A percentile compares a stretch with the other conserved stretches of the same genome.
Evolutionary conservation across 2,113 vertebrate species (phyloP).

Genomic region (Centropus bengalensis): DNA sequence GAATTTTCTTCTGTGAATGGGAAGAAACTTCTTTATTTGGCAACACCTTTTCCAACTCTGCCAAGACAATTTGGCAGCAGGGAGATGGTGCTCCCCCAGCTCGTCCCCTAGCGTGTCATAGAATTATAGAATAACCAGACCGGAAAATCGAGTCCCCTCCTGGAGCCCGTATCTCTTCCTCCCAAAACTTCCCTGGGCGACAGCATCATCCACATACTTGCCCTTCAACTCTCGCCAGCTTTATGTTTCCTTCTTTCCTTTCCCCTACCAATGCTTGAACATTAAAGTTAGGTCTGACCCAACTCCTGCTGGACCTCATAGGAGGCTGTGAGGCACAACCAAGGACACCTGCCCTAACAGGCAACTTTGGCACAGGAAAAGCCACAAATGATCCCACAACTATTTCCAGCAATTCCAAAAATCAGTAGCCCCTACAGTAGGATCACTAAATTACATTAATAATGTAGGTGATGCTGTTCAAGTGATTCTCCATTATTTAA

Average conservation of each 20-base stretch:
- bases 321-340: neutral
- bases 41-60: neutral
- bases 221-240: neutral
- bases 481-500: neutral
- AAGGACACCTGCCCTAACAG: neutral
- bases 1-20: neutral
- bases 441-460: neutral
- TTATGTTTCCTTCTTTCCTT: neutral
- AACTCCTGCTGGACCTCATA: neutral
- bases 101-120: neutral
- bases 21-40: neutral
- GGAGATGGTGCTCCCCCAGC: neutral
- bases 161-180: neutral
- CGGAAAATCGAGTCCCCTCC: neutral
- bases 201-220: neutral
- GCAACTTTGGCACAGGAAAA: neutral
- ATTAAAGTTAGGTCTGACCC: neutral
- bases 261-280: neutral
- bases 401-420: neutral
- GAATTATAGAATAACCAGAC: no score
- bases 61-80: rapidly evolving
- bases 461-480: neutral
- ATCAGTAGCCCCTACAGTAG: neutral
- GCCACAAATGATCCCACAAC: neutral
- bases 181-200: neutral